phyloP scores from a whole-genome alignment of 2,888 invertebrate genomes.

The Drosophila ezoana region DNA sequence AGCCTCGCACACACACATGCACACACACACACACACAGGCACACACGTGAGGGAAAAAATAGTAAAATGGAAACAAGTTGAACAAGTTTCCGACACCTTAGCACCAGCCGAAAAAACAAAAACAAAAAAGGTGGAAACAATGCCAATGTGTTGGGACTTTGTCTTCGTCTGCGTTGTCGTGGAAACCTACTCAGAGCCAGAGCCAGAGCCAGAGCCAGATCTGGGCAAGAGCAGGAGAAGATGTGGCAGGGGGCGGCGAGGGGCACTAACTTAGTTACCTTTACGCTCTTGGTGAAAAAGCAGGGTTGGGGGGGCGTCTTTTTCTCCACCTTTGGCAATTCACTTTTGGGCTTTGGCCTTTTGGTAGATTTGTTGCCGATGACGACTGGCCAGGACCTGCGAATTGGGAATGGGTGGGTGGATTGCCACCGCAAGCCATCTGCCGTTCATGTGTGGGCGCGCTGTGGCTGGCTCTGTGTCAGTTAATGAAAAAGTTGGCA shows the following conservation, averaged over 20 bases:
- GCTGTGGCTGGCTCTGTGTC: constrained; percentile 17
- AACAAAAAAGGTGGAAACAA: constrained; percentile 43
- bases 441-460: constrained; percentile 60
- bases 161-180: constrained; percentile 29
- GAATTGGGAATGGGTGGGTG: background rate
- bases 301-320: constrained; percentile 1
- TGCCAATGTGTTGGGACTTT: constrained; percentile 59
- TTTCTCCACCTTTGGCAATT: constrained; percentile 38
- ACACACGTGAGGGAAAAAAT: constrained; percentile 43
- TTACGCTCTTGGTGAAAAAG: constrained; percentile 24
- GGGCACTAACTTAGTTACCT: constrained; percentile 61
- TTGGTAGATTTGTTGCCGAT: constrained; percentile 58
- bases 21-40: constrained; percentile 1
- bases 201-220: constrained; percentile 16
- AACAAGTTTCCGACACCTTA: constrained; percentile 81
- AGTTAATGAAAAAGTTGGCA: constrained; percentile 79
- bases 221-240: constrained; percentile 1
- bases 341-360: constrained; percentile 41
- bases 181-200: constrained; percentile 10
- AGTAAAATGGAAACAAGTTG: constrained; percentile 80
- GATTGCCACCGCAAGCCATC: constrained; percentile 22
- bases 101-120: constrained; percentile 39
- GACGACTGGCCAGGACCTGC: constrained; percentile 57
- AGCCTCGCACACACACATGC: constrained; percentile 17
- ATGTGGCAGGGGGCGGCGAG: background rate